Base-by-base conservation (phyloP, 2,113 vertebrate genomes). In the Xyliphius kryptos region DNA sequence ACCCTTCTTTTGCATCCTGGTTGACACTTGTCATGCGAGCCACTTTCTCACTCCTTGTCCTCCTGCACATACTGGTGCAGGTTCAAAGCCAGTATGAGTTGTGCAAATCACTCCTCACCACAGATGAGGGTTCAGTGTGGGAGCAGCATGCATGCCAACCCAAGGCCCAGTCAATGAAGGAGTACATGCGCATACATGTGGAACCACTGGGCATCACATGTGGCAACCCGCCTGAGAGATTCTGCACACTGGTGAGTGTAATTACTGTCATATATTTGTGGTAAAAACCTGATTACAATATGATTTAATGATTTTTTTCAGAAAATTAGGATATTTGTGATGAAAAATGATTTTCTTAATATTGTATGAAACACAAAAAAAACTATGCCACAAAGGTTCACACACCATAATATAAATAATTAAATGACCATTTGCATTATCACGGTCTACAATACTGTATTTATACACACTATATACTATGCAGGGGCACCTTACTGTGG, bases 231-330 rank as follows among this genome's bases (percentile, higher is more conserved):
- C 93, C 93, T 0, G 95, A 99, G 84, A 90, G 91, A 59, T 98
- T 97, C 87, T 99, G 96, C 84, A 97, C 94, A 9, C 89, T 97
- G 26, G 96, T 99, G 82, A 97, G 95, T 94, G n/a, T n/a, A n/a
- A n/a, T n/a, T n/a, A n/a, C n/a, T n/a, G n/a, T n/a, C n/a, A n/a
- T n/a, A n/a, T n/a, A n/a, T n/a, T n/a, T n/a, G n/a, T n/a, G n/a
- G n/a, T n/a, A n/a, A n/a, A n/a, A n/a, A n/a, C n/a, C n/a, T n/a
- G n/a, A n/a, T n/a, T n/a, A n/a, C n/a, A n/a, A n/a, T n/a, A n/a
- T 1, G 11, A 10, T 40, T 10, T 38, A 38, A 10, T n/a, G n/a
- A n/a, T n/a, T n/a, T n/a, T n/a, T n/a, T n/a, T n/a, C n/a, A n/a
- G n/a, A n/a, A n/a, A n/a, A n/a, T n/a, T n/a, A 43, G 5, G 11